phyloP scores from a whole-genome alignment of 2,888 invertebrate genomes.

The Scaptomyza polygonia region DNA sequence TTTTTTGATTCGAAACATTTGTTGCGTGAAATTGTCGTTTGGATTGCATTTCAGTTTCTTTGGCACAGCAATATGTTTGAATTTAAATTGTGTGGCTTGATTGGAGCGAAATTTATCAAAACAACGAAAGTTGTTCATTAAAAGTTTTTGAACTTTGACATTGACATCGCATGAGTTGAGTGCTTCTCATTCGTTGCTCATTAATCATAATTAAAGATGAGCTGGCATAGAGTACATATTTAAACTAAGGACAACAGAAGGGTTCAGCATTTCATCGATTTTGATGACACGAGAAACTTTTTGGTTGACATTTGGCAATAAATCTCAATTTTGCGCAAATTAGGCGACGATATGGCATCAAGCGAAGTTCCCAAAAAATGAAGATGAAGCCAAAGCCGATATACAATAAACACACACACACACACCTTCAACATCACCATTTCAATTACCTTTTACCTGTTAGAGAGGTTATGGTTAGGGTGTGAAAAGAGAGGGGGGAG shows the following conservation, averaged over 20 bases:
- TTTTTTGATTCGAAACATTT: constrained; percentile 71
- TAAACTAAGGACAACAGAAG: constrained; percentile 19
- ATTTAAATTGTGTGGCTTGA: constrained; percentile 57
- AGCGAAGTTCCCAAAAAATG: constrained; percentile 23
- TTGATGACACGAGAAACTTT: constrained; percentile 39
- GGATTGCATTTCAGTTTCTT: constrained; percentile 26
- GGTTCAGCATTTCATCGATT: constrained; percentile 37
- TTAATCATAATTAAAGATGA: constrained; percentile 70
- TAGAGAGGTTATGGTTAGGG: too few species aligned
- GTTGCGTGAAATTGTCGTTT: constrained; percentile 77
- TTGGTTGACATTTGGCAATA: constrained; percentile 47
- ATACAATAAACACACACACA: constrained; percentile 15
- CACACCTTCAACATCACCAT: not conserved
- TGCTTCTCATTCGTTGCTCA: constrained; percentile 59
- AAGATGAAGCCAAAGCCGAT: constrained; percentile 48
- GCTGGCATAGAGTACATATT: constrained; percentile 21
- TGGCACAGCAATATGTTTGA: constrained; percentile 63
- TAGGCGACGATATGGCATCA: constrained; percentile 73
- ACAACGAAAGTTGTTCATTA: constrained; percentile 30
- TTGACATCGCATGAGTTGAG: constrained; percentile 24
- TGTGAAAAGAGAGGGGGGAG: constrained; percentile 1
- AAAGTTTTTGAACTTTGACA: constrained; percentile 5
- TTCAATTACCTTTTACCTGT: constrained; percentile 29
- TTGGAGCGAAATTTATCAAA: constrained; percentile 9
- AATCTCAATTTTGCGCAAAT: constrained; percentile 78